These are phyloP conservation scores for Dryocosmus kuriphilus DNA, from an alignment of 2,888 invertebrate species.

Conservation along the genomic window DNA sequence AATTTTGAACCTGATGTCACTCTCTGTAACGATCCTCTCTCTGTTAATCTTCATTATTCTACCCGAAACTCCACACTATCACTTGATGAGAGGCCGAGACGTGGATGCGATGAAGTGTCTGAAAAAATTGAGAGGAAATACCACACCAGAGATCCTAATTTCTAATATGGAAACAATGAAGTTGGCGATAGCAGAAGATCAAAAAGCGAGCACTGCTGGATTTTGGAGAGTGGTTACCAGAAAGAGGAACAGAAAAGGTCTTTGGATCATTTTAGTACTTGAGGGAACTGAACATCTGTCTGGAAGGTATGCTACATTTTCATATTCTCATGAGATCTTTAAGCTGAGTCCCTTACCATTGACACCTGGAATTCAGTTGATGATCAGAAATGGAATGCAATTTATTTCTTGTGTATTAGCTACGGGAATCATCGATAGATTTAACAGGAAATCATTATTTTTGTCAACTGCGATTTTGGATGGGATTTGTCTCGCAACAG, in stretches of 20 bases:
- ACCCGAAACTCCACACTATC: constrained; percentile 12
- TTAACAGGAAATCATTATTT: constrained; percentile 19
- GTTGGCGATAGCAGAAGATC: constrained; percentile 29
- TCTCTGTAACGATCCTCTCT: constrained; percentile 17
- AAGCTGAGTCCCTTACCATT: constrained; percentile 11
- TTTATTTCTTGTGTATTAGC: constrained; percentile 9
- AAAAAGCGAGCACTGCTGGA: constrained; percentile 14
- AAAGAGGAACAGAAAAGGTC: constrained; percentile 11
- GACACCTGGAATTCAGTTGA: constrained; percentile 20
- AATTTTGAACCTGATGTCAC: constrained; percentile 17
- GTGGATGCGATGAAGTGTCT: constrained; percentile 24
- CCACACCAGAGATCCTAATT: background rate
- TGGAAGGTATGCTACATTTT: constrained; percentile 19
- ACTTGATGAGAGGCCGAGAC: constrained; percentile 27
- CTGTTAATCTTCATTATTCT: constrained; percentile 27
- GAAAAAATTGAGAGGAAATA: constrained; percentile 1
- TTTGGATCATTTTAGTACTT: constrained; percentile 22
- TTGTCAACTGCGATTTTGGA: constrained; percentile 24
- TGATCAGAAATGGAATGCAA: constrained; percentile 35
- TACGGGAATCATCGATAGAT: constrained; percentile 8
- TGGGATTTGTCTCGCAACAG: constrained; percentile 15
- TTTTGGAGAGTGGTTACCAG: constrained; percentile 22
- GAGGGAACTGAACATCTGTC: constrained; percentile 30
- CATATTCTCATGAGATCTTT: constrained; percentile 4
- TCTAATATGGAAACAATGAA: constrained; percentile 34